Conservation (phyloP, 2,888 invertebrate genomes). For the Sabatieria punctata region DNA sequence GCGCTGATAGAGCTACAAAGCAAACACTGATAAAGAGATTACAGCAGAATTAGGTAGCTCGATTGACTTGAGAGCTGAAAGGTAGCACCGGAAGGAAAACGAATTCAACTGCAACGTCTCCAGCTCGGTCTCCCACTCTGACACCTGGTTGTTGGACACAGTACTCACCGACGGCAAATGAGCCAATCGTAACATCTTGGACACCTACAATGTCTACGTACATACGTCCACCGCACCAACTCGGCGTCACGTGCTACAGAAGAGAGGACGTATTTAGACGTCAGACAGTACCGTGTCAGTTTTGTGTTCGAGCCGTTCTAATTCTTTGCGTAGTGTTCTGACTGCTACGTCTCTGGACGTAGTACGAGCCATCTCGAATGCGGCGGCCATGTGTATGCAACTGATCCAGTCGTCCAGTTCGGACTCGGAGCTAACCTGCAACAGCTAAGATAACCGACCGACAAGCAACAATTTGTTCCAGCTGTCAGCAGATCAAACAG, state of each 20-base stretch:
- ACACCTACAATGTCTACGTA: constrained; percentile 4
- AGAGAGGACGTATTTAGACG: too few relatives aligned
- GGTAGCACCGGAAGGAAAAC: constrained; percentile 6
- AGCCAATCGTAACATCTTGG: constrained; percentile 8
- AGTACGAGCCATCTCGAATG: not conserved
- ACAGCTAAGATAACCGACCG: too few relatives aligned
- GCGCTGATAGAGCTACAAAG: too few relatives aligned
- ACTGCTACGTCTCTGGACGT: constrained; percentile 1
- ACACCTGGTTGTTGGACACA: constrained; percentile 6
- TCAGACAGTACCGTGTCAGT: constrained; percentile 7
- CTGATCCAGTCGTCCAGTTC: constrained; percentile 8
- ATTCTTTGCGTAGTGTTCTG: not conserved
- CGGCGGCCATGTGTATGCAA: constrained; percentile 6
- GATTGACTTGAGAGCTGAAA: constrained; percentile 3
- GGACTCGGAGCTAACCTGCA: constrained; percentile 8
- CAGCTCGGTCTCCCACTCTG: constrained; percentile 10
- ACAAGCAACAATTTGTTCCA: too few relatives aligned
- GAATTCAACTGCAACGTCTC: constrained; percentile 7
- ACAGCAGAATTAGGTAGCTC: too few relatives aligned
- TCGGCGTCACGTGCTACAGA: too few relatives aligned
- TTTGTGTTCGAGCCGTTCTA: constrained; percentile 8
- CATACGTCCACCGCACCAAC: not conserved
- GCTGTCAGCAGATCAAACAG: too few relatives aligned
- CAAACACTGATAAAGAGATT: too few relatives aligned
- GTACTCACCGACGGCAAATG: constrained; percentile 10